Percentiles rank a stretch among this genome's conserved stretches.
Evolutionary conservation across 2,113 vertebrate species (phyloP).

Genomic region (Sterrhoptilus dennistouni): DNA sequence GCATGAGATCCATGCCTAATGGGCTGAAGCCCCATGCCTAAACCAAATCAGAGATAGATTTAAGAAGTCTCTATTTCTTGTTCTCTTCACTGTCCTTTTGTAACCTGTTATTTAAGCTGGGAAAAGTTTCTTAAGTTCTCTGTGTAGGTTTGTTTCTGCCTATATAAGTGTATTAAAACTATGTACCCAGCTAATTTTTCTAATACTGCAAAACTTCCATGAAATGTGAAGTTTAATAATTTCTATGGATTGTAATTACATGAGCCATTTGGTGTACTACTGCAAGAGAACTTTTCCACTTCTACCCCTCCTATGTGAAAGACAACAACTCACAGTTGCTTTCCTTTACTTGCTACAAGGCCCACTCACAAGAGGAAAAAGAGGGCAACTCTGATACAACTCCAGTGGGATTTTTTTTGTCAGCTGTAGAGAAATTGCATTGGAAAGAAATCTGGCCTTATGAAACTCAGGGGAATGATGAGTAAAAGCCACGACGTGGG

Average conservation of each 20-base stretch:
- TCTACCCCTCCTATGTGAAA: neutral
- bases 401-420: neutral
- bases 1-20: neutral
- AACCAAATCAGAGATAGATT: neutral
- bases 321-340: neutral
- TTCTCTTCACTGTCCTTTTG: neutral
- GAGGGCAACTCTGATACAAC: neutral
- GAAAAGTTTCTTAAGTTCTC: neutral
- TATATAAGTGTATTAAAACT: neutral
- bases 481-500: neutral
- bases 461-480: neutral
- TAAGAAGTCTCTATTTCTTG: neutral
- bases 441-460: neutral
- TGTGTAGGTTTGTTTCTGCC: neutral
- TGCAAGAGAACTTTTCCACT: neutral
- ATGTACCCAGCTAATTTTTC: neutral
- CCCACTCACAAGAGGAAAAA: neutral
- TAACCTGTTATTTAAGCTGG: neutral
- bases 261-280: neutral
- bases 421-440: neutral
- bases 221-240: neutral
- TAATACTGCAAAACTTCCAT: neutral
- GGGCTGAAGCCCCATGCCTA: neutral
- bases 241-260: neutral
- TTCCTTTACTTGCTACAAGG: neutral